Conservation (phyloP, 2,113 vertebrate species). For the Dasyurus viverrinus region DNA sequence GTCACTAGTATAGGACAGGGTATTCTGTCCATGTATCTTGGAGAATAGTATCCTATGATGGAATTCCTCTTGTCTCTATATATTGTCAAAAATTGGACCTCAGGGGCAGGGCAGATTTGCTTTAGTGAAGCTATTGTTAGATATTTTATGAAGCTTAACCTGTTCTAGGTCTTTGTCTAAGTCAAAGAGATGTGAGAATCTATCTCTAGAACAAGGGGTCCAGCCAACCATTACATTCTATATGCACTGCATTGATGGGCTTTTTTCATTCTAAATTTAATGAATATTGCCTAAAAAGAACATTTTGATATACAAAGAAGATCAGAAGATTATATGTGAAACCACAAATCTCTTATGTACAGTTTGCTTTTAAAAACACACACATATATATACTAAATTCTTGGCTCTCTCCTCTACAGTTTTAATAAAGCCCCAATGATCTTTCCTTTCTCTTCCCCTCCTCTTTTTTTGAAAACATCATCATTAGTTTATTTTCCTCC, state of each 20-base stretch:
- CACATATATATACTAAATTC: not conserved
- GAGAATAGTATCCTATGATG: not conserved
- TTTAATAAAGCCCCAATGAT: not conserved
- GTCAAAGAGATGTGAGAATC: not conserved
- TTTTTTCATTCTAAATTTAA: not conserved
- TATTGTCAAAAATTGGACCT: not conserved
- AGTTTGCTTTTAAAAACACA: not conserved
- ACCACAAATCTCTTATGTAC: not conserved
- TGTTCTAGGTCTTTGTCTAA: not conserved
- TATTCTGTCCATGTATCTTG: not conserved
- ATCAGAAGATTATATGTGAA: not conserved
- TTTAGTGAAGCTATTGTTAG: not conserved
- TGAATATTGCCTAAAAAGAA: not conserved
- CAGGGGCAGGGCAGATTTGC: not conserved
- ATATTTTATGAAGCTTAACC: not conserved
- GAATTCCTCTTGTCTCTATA: not conserved
- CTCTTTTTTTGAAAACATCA: not conserved
- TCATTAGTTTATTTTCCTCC: not conserved
- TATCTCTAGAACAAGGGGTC: not conserved
- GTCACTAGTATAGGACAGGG: not conserved
- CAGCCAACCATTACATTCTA: not conserved
- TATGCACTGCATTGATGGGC: not conserved
- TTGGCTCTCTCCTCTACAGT: not conserved
- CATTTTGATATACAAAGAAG: not conserved
- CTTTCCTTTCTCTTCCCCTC: not conserved